Conservation (phyloP, 37 sponge, comb jelly and placozoan genomes). For the Petrosia ficiformis region DNA sequence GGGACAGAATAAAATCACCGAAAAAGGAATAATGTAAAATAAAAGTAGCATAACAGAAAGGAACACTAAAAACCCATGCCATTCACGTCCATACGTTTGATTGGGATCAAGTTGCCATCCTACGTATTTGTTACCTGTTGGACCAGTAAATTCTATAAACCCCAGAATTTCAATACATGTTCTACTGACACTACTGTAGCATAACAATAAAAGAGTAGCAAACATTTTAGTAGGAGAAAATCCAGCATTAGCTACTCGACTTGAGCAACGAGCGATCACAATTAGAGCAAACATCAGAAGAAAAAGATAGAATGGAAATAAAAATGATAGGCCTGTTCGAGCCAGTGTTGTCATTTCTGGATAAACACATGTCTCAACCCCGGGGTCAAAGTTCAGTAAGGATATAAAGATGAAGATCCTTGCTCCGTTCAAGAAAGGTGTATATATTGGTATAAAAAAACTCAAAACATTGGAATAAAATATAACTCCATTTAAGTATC, state of each 20-base stretch:
- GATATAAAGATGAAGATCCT: neutral
- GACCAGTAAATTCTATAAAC: neutral
- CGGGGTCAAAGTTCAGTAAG: slow-evolving; percentile 1
- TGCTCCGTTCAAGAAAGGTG: neutral
- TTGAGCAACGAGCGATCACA: neutral
- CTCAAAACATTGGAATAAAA: slow-evolving; percentile 38
- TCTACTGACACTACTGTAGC: slow-evolving; percentile 16
- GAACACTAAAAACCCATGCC: slow-evolving; percentile 6
- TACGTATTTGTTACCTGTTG: neutral
- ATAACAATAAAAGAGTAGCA: slow-evolving; percentile 31
- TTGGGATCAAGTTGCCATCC: slow-evolving; percentile 50
- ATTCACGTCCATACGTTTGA: slow-evolving; percentile 27
- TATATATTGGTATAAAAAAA: slow-evolving; percentile 14
- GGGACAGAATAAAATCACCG: slow-evolving; percentile 18
- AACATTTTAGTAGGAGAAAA: slow-evolving; percentile 38
- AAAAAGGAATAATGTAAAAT: slow-evolving; percentile 41
- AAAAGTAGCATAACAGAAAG: slow-evolving; percentile 15
- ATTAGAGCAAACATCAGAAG: slow-evolving; percentile 20
- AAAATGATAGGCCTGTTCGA: slow-evolving; percentile 25
- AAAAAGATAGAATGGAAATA: slow-evolving; percentile 46
- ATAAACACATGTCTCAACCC: slow-evolving; percentile 37
- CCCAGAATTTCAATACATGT: slow-evolving; percentile 31
- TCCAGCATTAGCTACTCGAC: neutral
- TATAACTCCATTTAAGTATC: slow-evolving; percentile 41
- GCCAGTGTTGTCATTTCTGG: slow-evolving; percentile 37